These are phyloP conservation scores for Zeuzera pyrina DNA, from an alignment of 2,888 invertebrate species.

Conservation along the genomic window DNA sequence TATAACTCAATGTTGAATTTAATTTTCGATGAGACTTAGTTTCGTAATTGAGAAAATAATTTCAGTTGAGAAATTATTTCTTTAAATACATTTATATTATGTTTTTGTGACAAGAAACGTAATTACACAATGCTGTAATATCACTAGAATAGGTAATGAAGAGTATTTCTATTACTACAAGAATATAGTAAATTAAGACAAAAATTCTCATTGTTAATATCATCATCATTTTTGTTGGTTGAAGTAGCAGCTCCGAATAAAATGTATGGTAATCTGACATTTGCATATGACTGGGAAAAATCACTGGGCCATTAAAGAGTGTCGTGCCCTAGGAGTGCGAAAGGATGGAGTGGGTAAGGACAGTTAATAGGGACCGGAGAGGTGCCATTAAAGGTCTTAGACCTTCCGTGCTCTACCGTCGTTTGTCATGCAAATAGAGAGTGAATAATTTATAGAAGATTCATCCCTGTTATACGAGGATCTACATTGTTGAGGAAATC, in stretches of 20 bases:
- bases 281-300: conserved; percentile 62
- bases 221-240: conserved; percentile 32
- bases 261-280: conserved; percentile 57
- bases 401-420: conserved; percentile 46
- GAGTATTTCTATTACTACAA: too few species aligned
- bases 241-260: conserved; percentile 35
- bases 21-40: too few species aligned
- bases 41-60: too few species aligned
- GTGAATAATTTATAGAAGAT: conserved; percentile 64
- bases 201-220: conserved; percentile 31
- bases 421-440: conserved; percentile 68
- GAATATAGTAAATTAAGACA: too few species aligned
- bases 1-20: too few species aligned
- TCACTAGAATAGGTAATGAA: too few species aligned
- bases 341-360: conserved; percentile 32
- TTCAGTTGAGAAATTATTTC: too few species aligned
- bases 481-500: conserved; percentile 42
- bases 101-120: too few species aligned
- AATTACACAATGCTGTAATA: too few species aligned
- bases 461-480: conserved; percentile 44
- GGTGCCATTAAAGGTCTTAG: conserved; percentile 55
- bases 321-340: conserved; percentile 32
- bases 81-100: too few species aligned
- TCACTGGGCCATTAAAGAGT: conserved; percentile 57
- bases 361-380: conserved; percentile 38